Evolutionary conservation across 1,140 invertebrate species (phyloP), one percentile per base, ranked within the genome.

Genomic region (Phthorimaea operculella): DNA sequence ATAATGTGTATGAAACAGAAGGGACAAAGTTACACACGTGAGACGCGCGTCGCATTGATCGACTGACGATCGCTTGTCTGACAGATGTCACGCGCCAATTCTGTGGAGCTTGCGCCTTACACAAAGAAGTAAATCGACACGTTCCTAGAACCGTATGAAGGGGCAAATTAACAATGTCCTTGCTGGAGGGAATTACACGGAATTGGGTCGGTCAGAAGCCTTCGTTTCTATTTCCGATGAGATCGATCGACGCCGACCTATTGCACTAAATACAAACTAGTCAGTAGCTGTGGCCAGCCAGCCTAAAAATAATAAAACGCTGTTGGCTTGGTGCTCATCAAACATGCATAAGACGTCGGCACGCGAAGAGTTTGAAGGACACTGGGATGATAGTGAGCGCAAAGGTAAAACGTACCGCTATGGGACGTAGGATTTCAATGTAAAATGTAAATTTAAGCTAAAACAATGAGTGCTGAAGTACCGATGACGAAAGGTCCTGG

Each of bases 231-330:
- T 77, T 79, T 77, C 70, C 69, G 66, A 59, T 62, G 33, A 59
- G 65, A 80, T 79, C 74, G 68, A 80, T 80, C 62, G 67, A n/a
- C 15, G 50, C 54, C 65, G 71, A 77, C 72, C 73, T 76, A 74
- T 69, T 78, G 73, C 66, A 73, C 76, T 74, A 76, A 77, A 76
- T 76, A 71, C 64, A 56, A 34, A 64, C 60, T 66, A 64, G 66
- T 59, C 70, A 69, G 69, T 70, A 4, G 6, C 21, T 28, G 21
- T 28, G 6, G 66, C 67, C 63, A 61, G 58, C 58, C 58, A 62
- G 63, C 70, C 75, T 79, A 76, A 81, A 81, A 81, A 81, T 79
- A 81, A 79, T 79, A 81, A 79, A 78, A 79, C 68, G 54, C 52
- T 54, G 55, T 59, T 60, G 59, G 51, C 56, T 51, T 51, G 58